A percentile compares a stretch with the other conserved stretches of the same genome.
Evolutionary conservation across 2,888 invertebrate species (phyloP).

Genomic region (Pecten maximus): DNA sequence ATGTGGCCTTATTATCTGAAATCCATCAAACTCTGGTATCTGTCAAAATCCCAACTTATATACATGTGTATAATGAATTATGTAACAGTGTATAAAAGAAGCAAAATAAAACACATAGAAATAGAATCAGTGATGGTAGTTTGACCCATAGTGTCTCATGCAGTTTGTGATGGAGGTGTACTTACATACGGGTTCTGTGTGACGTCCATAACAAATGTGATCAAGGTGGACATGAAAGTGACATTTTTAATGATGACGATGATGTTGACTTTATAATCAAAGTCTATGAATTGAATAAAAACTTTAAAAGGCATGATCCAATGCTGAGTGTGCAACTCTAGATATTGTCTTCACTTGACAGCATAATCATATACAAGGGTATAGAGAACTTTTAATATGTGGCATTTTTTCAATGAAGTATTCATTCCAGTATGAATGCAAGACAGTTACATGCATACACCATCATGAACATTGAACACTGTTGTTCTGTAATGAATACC

Average conservation of each 20-base stretch:
- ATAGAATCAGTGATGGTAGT: neutral
- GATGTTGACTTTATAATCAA: neutral
- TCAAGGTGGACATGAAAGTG: neutral
- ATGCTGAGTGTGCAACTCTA: no score
- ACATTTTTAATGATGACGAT: neutral
- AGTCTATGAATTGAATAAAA: no score
- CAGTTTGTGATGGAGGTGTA: neutral
- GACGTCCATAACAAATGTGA: neutral
- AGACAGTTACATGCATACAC: no score
- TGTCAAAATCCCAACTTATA: no score
- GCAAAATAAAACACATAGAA: neutral
- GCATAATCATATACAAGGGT: neutral
- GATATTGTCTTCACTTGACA: no score
- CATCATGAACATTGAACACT: no score
- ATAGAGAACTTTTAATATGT: no score
- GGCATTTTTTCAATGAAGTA: no score
- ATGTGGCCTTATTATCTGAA: no score
- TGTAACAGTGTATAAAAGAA: neutral
- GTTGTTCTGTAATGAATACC: no score
- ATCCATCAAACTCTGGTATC: no score
- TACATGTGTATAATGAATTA: neutral
- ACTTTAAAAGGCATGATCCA: neutral
- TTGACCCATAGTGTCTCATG: neutral
- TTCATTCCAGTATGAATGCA: no score
- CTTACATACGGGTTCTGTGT: slow-evolving; percentile 8